Conservation (phyloP, 2,797 vertebrate genomes). For the Lepidocolaptes lacrymiger region DNA sequence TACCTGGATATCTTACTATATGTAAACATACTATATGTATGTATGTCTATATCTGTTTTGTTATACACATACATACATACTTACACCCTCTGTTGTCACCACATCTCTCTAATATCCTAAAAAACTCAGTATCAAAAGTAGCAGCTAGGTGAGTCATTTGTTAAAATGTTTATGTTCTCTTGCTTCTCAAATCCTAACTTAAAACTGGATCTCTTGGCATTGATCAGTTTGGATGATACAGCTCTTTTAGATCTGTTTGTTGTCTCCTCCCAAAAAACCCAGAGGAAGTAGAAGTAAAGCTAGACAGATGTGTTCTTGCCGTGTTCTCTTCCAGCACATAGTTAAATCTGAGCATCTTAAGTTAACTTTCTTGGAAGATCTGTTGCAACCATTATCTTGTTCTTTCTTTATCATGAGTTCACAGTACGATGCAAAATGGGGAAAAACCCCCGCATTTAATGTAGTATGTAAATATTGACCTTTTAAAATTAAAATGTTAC, state of each 20-base stretch:
- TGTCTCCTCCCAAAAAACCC: neutral
- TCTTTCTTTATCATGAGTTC: constrained; percentile 80
- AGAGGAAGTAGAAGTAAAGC: constrained; percentile 55
- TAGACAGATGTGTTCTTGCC: neutral
- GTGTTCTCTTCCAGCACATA: constrained; percentile 17
- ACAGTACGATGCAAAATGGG: constrained; percentile 55
- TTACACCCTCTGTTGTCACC: neutral
- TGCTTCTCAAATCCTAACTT: neutral
- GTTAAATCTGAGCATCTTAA: neutral
- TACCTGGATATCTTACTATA: neutral
- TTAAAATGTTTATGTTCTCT: neutral
- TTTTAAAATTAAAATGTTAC: constrained; percentile 73
- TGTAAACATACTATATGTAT: constrained; percentile 20
- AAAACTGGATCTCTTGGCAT: neutral
- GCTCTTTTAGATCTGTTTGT: neutral
- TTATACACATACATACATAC: constrained; percentile 43
- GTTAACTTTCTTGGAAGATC: constrained; percentile 72
- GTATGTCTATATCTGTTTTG: constrained; percentile 22
- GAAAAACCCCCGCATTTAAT: constrained; percentile 37
- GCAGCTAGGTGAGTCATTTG: constrained; percentile 27
- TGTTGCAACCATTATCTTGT: constrained; percentile 95
- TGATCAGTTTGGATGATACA: neutral
- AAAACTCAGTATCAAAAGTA: constrained; percentile 20
- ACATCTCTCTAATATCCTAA: neutral
- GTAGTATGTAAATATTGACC: constrained; percentile 75